Conservation (phyloP, 2,888 invertebrate species). For the Isoperla grammatica region DNA sequence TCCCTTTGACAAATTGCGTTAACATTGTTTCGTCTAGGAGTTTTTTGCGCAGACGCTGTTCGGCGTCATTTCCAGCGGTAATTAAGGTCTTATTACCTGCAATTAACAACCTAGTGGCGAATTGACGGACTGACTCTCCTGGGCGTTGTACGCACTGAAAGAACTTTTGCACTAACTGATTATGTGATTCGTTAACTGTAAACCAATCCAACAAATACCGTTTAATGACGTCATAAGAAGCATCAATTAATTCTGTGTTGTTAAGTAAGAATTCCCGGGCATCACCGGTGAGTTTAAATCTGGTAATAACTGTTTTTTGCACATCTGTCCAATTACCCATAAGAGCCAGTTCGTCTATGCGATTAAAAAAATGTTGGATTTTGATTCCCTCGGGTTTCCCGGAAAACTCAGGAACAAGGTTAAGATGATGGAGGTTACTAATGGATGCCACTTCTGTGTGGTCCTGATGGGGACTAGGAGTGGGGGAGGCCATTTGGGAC, state of each 20-base stretch:
- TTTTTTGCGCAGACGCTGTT: neutral
- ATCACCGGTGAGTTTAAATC: too few species aligned
- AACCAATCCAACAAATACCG: neutral
- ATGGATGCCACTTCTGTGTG: too few species aligned
- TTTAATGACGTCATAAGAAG: neutral
- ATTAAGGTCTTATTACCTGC: neutral
- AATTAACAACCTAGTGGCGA: neutral
- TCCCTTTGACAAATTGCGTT: neutral
- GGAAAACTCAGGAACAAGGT: too few species aligned
- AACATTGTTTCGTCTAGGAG: neutral
- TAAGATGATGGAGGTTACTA: too few species aligned
- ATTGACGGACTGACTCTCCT: neutral
- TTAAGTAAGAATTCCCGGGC: too few species aligned
- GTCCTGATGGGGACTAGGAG: too few species aligned
- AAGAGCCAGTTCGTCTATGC: too few species aligned
- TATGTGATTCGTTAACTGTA: neutral
- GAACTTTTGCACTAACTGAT: neutral
- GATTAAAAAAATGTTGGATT: too few species aligned
- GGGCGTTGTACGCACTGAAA: neutral
- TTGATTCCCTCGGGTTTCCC: too few species aligned
- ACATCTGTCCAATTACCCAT: too few species aligned
- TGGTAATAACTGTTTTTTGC: too few species aligned
- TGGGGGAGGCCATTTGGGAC: too few species aligned
- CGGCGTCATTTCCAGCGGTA: neutral
- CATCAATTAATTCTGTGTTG: neutral